Evolutionary conservation across 2,888 invertebrate species (phyloP).

Genomic region (Meliscaeva auricollis): DNA sequence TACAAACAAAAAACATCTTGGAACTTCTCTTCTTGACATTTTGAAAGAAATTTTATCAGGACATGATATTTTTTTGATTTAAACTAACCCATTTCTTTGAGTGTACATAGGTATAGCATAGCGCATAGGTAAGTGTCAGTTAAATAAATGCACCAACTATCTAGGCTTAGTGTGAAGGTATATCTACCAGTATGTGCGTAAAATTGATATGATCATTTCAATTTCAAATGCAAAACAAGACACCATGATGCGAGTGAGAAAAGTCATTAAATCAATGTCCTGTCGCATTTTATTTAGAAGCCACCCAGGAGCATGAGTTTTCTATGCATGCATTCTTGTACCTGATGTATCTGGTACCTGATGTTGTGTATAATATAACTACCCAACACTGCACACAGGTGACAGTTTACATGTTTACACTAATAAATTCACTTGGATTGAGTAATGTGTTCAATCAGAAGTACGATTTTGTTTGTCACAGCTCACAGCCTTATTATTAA

Average conservation of each 20-base stretch:
- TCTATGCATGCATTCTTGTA: constrained; percentile 67
- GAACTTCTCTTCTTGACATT: no score
- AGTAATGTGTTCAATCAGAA: constrained; percentile 73
- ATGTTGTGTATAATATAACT: background rate
- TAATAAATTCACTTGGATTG: constrained; percentile 72
- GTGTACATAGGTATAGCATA: background rate
- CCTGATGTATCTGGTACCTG: background rate
- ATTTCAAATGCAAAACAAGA: constrained; percentile 63
- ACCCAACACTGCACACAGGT: constrained; percentile 50
- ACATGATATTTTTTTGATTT: background rate
- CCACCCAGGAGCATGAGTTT: constrained; percentile 70
- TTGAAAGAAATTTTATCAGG: no score
- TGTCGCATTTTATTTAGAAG: constrained; percentile 64
- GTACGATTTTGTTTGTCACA: constrained; percentile 62
- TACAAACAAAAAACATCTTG: no score
- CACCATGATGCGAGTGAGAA: constrained; percentile 57
- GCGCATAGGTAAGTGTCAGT: background rate
- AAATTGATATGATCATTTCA: constrained; percentile 38
- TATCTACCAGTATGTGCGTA: constrained; percentile 23
- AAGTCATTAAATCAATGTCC: constrained; percentile 74
- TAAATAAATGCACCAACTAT: constrained; percentile 6
- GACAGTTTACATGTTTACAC: constrained; percentile 71
- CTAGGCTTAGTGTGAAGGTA: background rate
- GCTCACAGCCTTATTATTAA: constrained; percentile 67
- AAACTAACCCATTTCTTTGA: background rate